Evolutionary conservation across 2,888 invertebrate genomes (phyloP).

Genomic region (Fragum sueziense): DNA sequence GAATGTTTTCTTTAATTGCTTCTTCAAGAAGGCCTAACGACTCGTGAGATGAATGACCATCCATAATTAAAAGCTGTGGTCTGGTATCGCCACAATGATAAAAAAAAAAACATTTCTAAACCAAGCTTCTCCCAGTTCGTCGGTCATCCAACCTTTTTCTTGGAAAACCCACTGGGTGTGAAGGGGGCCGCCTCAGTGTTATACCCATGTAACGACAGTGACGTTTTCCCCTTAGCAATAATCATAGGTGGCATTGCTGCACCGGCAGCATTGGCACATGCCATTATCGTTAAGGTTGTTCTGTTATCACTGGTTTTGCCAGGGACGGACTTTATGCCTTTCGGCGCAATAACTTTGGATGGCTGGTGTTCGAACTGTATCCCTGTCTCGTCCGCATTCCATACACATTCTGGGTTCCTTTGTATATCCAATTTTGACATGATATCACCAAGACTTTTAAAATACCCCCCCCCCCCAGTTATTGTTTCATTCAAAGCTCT

Average conservation of each 20-base stretch:
- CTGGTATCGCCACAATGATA: constrained; percentile 28
- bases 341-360: background rate
- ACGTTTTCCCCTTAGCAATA: constrained; percentile 41
- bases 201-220: constrained; percentile 17
- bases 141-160: constrained; percentile 51
- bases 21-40: constrained; percentile 48
- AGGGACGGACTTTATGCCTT: background rate
- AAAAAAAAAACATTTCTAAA: constrained; percentile 37
- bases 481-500: constrained; percentile 40
- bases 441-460: background rate
- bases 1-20: constrained; percentile 53
- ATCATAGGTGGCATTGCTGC: constrained; percentile 40
- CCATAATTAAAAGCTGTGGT: constrained; percentile 38
- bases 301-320: background rate
- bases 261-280: constrained; percentile 33
- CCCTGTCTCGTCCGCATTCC: constrained; percentile 24
- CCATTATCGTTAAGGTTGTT: constrained; percentile 19
- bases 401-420: background rate
- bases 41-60: constrained; percentile 56
- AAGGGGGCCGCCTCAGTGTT: constrained; percentile 26
- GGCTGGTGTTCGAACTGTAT: constrained; percentile 4
- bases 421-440: constrained; percentile 3
- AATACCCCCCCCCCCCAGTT: constrained; percentile 11
- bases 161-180: constrained; percentile 28
- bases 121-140: constrained; percentile 36